Evolutionary conservation across 2,888 invertebrate species (phyloP), one percentile per base, ranked within the genome.

Genomic region (Drosophila kuntzei): DNA sequence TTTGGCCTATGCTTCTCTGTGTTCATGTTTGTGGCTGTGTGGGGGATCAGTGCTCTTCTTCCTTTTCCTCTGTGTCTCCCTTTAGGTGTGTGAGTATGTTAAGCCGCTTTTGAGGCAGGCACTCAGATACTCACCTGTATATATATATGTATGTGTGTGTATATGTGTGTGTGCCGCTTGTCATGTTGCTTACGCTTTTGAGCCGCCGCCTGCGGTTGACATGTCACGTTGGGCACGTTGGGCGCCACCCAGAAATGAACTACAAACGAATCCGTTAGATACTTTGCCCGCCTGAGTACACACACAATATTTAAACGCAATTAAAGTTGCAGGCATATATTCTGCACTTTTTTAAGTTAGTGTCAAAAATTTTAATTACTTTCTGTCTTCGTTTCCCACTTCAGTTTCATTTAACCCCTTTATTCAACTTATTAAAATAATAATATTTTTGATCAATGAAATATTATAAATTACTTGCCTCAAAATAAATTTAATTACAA

Each of bases 191-290:
- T 81, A 78, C 79, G 81, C 79, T 76, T 85, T 84, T 87, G 66
- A 82, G 72, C 73, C 66, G 73, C 76, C 70, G 76, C 82, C 87
- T 87, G 83, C 66, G 87, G 87, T 85, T 81, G 85, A 70, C 85
- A 81, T 72, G 74, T 79, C 74, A 85, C 81, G 75, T 87, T 76
- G 64, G 54, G 44, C 61, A 41, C 39, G 39, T 16, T 20, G 29
- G 29, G 29, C 43, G 43, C 54, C 46, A 39, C 47, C 44, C 20
- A 25, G 29, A 34, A 36, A 18, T 36, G 36, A 37, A 34, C 55
- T 54, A 57, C 73, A 73, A 60, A 44, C 47, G 70, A 49, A 54
- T 58, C 32, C 25, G 49, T 29, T 53, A 49, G 51, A 44, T 60
- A 57, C 51, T 27, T 36, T 39, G n/a, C 27, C 36, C 43, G 60